Base-by-base conservation (phyloP, 2,888 invertebrate species). In the Notodonta dromedarius region DNA sequence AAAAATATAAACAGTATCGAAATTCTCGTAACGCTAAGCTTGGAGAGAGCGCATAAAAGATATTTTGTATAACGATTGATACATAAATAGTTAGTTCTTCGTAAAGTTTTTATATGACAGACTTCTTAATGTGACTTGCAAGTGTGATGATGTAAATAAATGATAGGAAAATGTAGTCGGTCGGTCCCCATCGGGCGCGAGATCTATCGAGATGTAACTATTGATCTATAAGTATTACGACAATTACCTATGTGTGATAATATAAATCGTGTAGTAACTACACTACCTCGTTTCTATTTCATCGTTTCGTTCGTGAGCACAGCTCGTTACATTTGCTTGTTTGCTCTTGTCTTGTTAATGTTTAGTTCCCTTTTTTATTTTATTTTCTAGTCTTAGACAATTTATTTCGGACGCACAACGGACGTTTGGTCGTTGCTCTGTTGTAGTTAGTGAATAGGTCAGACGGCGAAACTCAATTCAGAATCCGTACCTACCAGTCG, bases 21-120 rank as follows among this genome's bases (percentile, higher is more conserved):
- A 84, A 86, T 82, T 83, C 75, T 85, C 81, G 74, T 85, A 86
- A 83, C 71, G 80, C 81, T 87, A 86, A 86, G 84, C 88, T 87
- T 86, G 80, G 83, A 88, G 85, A 90, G 86, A 91, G 81, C 84
- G 82, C 81, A 82, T 84, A 85, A 2, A 87, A 88, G 79, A 89
- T 93, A 91, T 93, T 93, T 93, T 93, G 89, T 93, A 92, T 93
- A 91, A 90, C 88, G 85, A 90, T 89, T 87, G 84, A 88, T 86
- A 88, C 79, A 81, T 87, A 72, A 70, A 81, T 89, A 89, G 83
- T 69, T 90, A 90, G 82, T 76, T 84, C 86, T 90, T 88, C 85
- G 83, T 89, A 88, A 89, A 86, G 86, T 90, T 91, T 91, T 90
- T 91, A 92, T 90, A 91, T 88, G 85, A 89, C 88, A 86, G 85